Conservation (phyloP, 1,140 invertebrate species). For the Maniola jurtina region DNA sequence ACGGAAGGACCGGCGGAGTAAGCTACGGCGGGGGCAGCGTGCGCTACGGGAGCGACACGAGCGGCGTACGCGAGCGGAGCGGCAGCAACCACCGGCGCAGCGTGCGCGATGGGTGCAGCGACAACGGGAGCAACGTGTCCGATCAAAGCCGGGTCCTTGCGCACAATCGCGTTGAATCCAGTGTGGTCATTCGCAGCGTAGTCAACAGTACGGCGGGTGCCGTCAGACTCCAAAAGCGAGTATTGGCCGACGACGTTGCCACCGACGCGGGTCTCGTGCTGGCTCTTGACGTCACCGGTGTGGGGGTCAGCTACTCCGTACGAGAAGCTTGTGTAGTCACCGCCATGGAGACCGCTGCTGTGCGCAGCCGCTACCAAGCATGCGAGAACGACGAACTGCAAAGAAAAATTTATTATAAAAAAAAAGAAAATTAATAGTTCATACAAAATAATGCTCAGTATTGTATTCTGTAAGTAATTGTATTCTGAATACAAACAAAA, state of each 20-base stretch:
- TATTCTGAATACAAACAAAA: no score
- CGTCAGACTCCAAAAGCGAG: slow-evolving; percentile 74
- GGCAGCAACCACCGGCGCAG: slow-evolving; percentile 37
- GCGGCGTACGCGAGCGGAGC: slow-evolving; percentile 8
- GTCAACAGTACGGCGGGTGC: slow-evolving; percentile 74
- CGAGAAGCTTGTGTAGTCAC: slow-evolving; percentile 55
- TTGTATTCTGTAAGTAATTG: no score
- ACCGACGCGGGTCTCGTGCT: slow-evolving; percentile 72
- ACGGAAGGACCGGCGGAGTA: slow-evolving; percentile 33
- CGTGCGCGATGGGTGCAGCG: slow-evolving; percentile 20
- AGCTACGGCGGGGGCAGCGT: slow-evolving; percentile 34
- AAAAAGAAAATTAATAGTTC: background rate
- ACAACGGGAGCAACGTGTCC: slow-evolving; percentile 13
- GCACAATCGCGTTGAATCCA: slow-evolving; percentile 45
- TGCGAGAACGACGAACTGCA: slow-evolving; percentile 64
- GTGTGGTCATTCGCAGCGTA: slow-evolving; percentile 68
- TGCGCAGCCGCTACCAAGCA: slow-evolving; percentile 60
- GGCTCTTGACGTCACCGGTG: slow-evolving; percentile 75
- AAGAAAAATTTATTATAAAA: slow-evolving; percentile 24
- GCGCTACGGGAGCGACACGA: slow-evolving; percentile 16
- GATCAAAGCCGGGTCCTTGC: slow-evolving; percentile 44
- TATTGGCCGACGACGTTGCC: slow-evolving; percentile 79
- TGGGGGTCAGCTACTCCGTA: slow-evolving; percentile 69
- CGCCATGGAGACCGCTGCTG: slow-evolving; percentile 55
- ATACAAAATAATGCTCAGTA: background rate